Percentiles rank a stretch among this genome's conserved stretches.
Evolutionary conservation across 2,888 invertebrate species (phyloP).

Genomic region (Tethea ocularis): DNA sequence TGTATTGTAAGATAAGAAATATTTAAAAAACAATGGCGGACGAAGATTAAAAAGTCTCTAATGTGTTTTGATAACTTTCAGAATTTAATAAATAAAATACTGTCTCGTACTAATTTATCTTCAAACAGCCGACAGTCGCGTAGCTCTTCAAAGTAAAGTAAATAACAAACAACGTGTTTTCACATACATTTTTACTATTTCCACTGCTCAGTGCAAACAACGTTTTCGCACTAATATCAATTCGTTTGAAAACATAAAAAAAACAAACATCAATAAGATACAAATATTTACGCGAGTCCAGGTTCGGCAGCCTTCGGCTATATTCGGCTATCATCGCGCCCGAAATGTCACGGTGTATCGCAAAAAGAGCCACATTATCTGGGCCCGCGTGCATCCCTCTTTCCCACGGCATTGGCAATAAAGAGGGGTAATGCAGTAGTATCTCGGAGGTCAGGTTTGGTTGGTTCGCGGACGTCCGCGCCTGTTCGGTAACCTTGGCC

Average conservation of each 20-base stretch:
- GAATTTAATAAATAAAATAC: background rate
- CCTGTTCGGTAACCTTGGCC: conserved; percentile 65
- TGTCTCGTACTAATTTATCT: background rate
- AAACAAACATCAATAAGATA: conserved; percentile 8
- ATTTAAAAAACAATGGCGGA: background rate
- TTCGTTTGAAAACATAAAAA: conserved; percentile 1
- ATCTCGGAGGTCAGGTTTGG: conserved; percentile 50
- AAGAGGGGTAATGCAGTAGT: conserved; percentile 39
- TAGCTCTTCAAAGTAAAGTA: background rate
- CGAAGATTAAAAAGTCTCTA: too few relatives aligned
- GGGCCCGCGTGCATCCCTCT: conserved; percentile 44
- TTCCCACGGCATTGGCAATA: conserved; percentile 18
- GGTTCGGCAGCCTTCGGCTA: conserved; percentile 51
- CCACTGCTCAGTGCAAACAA: background rate
- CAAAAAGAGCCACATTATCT: conserved; percentile 31
- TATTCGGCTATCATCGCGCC: conserved; percentile 52
- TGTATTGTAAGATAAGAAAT: background rate
- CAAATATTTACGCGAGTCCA: conserved; percentile 12
- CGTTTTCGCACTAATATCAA: background rate
- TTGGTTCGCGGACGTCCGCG: conserved; percentile 43
- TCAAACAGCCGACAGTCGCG: too few relatives aligned
- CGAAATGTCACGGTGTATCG: conserved; percentile 36
- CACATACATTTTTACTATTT: background rate
- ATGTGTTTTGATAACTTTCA: too few relatives aligned
- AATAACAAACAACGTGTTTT: conserved; percentile 1